A percentile compares a stretch with the other conserved stretches of the same genome.
Conservation (phyloP, 1,140 invertebrate species). For the Conopomorpha cramerella region DNA sequence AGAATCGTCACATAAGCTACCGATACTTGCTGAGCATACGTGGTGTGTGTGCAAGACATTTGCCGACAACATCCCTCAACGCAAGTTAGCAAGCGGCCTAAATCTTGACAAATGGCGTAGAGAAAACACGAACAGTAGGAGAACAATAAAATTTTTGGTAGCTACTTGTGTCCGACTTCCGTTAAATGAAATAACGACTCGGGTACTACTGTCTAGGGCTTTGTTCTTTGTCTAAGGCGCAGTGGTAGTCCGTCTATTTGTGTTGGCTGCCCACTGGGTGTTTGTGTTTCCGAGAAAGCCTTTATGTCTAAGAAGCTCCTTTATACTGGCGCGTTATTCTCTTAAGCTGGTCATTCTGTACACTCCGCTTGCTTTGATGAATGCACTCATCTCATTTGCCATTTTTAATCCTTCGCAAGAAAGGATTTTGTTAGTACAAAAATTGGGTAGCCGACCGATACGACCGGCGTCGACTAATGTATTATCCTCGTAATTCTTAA, state of each 20-base stretch:
- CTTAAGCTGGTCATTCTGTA: background rate
- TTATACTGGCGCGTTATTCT: background rate
- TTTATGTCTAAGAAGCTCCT: background rate
- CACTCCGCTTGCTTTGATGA: background rate
- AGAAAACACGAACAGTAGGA: slow-evolving; percentile 20
- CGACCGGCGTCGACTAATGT: no score
- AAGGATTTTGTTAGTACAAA: background rate
- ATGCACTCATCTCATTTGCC: background rate
- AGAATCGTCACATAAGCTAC: no score
- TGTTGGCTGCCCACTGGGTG: slow-evolving; percentile 32
- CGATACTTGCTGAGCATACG: no score
- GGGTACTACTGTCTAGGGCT: slow-evolving; percentile 22
- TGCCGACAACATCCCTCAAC: no score
- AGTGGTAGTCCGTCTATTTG: slow-evolving; percentile 24
- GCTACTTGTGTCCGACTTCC: slow-evolving; percentile 26
- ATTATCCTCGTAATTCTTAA: no score
- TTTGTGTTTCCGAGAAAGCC: slow-evolving; percentile 1
- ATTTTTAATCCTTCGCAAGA: background rate
- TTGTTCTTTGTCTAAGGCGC: slow-evolving; percentile 25
- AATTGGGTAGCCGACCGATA: no score
- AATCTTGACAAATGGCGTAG: background rate
- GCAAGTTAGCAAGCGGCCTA: no score
- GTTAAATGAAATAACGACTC: slow-evolving; percentile 30
- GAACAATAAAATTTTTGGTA: slow-evolving; percentile 25
- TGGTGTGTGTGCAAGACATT: no score